Percentiles rank a stretch among this genome's conserved stretches.
Evolutionary conservation across 2,113 vertebrate genomes (phyloP).

Genomic region (Alouatta palliata): DNA sequence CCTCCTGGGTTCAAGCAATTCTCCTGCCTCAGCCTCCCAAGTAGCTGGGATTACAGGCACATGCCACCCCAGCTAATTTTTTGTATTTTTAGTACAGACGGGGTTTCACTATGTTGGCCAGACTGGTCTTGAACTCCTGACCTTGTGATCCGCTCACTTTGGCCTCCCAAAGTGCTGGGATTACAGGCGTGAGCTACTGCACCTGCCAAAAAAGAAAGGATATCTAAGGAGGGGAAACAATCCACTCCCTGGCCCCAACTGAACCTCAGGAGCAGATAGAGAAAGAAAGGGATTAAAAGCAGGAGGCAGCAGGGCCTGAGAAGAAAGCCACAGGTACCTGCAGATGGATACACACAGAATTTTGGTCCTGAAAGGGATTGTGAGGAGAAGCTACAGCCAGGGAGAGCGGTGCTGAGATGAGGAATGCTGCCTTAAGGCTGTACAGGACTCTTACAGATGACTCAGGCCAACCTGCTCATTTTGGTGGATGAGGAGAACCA

Average conservation of each 20-base stretch:
- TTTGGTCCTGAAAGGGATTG: neutral
- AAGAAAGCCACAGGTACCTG: neutral
- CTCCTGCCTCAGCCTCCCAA: too few species aligned
- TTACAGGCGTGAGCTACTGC: too few species aligned
- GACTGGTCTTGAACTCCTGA: too few species aligned
- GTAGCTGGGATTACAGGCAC: too few species aligned
- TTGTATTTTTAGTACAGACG: too few species aligned
- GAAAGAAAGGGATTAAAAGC: neutral
- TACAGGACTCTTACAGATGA: rapidly evolving
- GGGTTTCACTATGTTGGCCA: too few species aligned
- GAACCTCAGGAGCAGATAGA: neutral
- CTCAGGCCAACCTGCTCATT: neutral
- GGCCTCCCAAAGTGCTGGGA: too few species aligned
- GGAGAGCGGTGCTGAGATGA: too few species aligned
- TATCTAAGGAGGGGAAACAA: neutral
- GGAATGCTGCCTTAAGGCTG: neutral
- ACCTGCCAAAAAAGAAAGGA: neutral
- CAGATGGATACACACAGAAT: neutral
- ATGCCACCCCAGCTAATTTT: too few species aligned
- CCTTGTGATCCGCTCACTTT: too few species aligned
- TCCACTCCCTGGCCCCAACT: neutral
- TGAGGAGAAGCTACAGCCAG: neutral
- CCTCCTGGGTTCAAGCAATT: too few species aligned
- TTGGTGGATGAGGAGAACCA: neutral
- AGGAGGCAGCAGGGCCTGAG: neutral